Base-by-base conservation (phyloP, 1,140 invertebrate genomes). In the Eulimnadia texana region DNA sequence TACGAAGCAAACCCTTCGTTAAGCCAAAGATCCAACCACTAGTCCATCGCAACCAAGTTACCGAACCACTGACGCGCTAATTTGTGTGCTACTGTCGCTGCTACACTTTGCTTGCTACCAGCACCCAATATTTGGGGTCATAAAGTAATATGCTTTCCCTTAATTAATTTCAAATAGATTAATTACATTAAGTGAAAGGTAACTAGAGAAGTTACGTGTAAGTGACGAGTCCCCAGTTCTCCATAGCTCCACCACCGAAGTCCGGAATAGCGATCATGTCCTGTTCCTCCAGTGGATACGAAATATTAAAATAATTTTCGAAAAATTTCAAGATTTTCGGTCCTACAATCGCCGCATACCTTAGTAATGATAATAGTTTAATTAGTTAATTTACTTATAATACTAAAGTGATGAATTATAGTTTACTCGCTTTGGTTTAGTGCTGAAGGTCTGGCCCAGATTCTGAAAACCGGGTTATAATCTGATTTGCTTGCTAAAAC, bases 191-290 rank as follows among this genome's bases (percentile, higher is more conserved):
- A n/a, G 25, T 25, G 71, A 67, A 76, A n/a, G n/a, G n/a, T 76
- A 28, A 51, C 33, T 20, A 76, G 67, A 54, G 70, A 24, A 29
- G 16, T 63, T 23, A 85, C 88, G 85, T 82, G 73, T 88, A 97
- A 1, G 89, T 95, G 16, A 96, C 82, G 0, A 95, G 71, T 1
- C 88, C 88, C 86, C 87, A 90, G 70, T 90, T 90, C 69, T 90
- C 88, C 88, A 90, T 91, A 1, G 88, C 94, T 0, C 90, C 93
- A 29, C 10, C 25, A 55, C 82, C 80, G 68, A 97, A 96, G 73
- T 97, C 91, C 0, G 93, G 91, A 55, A 97, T 72, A 0, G 92
- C 93, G 2, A 94, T 82, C 79, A 94, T 86, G 73, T 90, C 87
- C 59, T 88, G 86, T 72, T 91, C 91, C 0, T 85, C 84, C 53